Base-by-base conservation (phyloP, 1,140 invertebrate species). In the Papilio glaucus region DNA sequence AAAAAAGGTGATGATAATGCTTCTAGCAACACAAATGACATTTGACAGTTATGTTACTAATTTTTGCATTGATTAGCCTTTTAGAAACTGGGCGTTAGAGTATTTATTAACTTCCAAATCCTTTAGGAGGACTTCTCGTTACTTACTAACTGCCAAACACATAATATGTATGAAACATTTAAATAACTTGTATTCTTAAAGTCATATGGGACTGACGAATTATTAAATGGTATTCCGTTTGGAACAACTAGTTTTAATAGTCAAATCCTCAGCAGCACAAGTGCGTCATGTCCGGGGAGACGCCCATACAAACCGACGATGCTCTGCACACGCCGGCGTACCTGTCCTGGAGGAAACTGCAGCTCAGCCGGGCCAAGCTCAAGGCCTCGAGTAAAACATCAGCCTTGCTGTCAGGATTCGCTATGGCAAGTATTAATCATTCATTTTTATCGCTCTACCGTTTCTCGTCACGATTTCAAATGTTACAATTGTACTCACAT, bases 351-450 rank as follows among this genome's bases (percentile, higher is more conserved):
- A 94, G 97, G 72, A 98, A 98, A 88, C 93, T 99, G 0, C 98
- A 98, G 80, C 94, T 99, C 13, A 98, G 97, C 83, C 94, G 97
- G 78, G 98, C 98, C 3, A 99, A 99, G 90, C 95, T 99, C 62
- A 99, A 99, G 93, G 98, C 98, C 0, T 98, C 98, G 18, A 98
- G 98, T 88, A 97, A 99, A 90, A 99, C 98, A 7, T 99, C 98
- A 7, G 99, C 99, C 0, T 93, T 99, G 8, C 94, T 99, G 1
- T 98, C 98, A 15, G 98, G 98, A 72, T 99, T 99, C 91, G 98
- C 98, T 37, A 99, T 99, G 98, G 98, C 98, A 93, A 94, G 90
- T 88, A 65, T 37, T 62, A 72, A 37, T 49, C 39, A 63, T 53
- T 18, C 60, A 60, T 41, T 18, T 18, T 60, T 74, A 70, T 57